phyloP scores from a whole-genome alignment of 2,797 vertebrate species.

The Brotula barbata region DNA sequence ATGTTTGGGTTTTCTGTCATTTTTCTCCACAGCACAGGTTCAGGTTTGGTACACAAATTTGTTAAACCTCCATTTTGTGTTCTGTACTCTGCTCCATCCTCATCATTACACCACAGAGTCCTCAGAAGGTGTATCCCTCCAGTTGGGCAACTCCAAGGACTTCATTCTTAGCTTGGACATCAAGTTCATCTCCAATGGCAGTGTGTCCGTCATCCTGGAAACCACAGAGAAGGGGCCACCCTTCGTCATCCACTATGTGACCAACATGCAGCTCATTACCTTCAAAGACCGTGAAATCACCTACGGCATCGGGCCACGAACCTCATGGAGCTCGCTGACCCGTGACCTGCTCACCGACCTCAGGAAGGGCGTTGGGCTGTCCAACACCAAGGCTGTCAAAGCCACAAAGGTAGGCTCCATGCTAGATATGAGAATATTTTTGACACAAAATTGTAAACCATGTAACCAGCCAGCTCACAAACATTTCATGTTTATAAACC shows the following conservation, averaged over 20 bases:
- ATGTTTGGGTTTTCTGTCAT: too few relatives aligned
- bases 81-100: not conserved
- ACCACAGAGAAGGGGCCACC: constrained; percentile 91
- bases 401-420: constrained; percentile 82
- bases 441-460: too few relatives aligned
- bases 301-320: constrained; percentile 89
- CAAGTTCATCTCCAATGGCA: constrained; percentile 90
- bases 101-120: constrained; percentile 74
- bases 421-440: too few relatives aligned
- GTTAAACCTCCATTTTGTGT: constrained; percentile 9
- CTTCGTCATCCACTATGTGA: constrained; percentile 91
- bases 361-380: constrained; percentile 94
- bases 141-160: constrained; percentile 89
- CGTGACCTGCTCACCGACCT: constrained; percentile 95
- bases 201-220: constrained; percentile 90
- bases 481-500: too few relatives aligned
- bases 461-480: too few relatives aligned
- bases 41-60: not conserved
- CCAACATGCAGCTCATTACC: constrained; percentile 87
- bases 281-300: constrained; percentile 88
- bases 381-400: constrained; percentile 96
- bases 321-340: constrained; percentile 89
- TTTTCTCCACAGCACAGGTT: too few relatives aligned
- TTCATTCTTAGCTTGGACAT: constrained; percentile 96
- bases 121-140: constrained; percentile 89